phyloP scores from a whole-genome alignment of 2,797 vertebrate species.

The Alcedo quadribrachys region DNA sequence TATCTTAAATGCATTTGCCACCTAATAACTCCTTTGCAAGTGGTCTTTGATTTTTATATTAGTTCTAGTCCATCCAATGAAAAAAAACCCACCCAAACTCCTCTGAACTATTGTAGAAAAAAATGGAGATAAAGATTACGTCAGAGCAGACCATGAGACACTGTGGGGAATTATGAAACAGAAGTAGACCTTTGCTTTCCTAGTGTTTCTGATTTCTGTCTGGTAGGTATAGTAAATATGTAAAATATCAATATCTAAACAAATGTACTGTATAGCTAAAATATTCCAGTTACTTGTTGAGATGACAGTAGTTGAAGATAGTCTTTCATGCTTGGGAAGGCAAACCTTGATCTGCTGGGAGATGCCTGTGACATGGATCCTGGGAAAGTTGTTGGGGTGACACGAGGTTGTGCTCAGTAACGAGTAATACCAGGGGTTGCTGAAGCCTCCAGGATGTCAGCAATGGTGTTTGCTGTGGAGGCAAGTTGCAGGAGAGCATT shows the following conservation, averaged over 20 bases:
- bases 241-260: neutral
- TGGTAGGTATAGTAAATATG: neutral
- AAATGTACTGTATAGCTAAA: neutral
- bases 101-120: neutral
- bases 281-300: neutral
- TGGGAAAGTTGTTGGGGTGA: neutral
- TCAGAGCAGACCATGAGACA: neutral
- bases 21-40: neutral
- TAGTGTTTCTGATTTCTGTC: neutral
- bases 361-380: fast-evolving
- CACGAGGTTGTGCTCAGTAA: fast-evolving
- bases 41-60: neutral
- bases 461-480: neutral
- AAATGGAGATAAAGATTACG: neutral
- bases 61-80: neutral
- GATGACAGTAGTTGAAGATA: neutral
- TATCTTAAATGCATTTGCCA: neutral
- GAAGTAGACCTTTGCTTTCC: neutral
- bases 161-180: neutral
- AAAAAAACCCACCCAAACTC: neutral
- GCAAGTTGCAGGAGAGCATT: neutral
- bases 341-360: neutral
- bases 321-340: neutral
- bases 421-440: neutral
- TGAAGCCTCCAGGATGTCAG: neutral